Conservation (phyloP, 1,140 invertebrate genomes). For the Drosophila pallidifrons region DNA sequence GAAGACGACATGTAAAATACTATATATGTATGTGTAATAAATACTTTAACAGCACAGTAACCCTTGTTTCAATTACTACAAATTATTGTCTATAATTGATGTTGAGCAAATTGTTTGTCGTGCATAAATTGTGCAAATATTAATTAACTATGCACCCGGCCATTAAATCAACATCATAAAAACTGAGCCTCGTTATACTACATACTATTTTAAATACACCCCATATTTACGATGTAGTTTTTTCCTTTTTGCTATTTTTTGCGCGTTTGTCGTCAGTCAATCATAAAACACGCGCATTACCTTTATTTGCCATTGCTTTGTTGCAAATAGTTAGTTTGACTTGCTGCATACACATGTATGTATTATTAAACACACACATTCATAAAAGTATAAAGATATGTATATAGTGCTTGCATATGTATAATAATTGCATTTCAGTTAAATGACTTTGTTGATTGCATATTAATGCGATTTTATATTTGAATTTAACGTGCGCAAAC, state of each 20-base stretch:
- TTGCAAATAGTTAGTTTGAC: neutral
- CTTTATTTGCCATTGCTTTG: constrained; percentile 6
- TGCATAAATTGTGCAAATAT: constrained; percentile 22
- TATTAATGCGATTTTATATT: constrained; percentile 59
- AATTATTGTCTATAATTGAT: constrained; percentile 5
- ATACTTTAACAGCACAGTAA: neutral
- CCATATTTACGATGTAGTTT: neutral
- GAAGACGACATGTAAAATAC: no score
- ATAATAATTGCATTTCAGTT: constrained; percentile 54
- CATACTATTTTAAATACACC: neutral
- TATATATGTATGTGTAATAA: no score
- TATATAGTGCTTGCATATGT: constrained; percentile 29
- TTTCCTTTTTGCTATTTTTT: neutral
- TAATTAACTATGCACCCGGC: neutral
- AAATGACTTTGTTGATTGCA: constrained; percentile 65
- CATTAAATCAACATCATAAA: constrained; percentile 44
- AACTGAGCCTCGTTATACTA: neutral
- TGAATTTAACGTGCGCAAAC: constrained; percentile 52
- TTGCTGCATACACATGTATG: neutral
- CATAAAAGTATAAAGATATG: neutral
- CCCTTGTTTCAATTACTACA: neutral
- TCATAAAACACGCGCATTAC: constrained; percentile 28
- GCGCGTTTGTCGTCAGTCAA: constrained; percentile 19
- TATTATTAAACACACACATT: neutral
- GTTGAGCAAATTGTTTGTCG: constrained; percentile 32